Conservation (phyloP, 2,888 invertebrate genomes). For the Aphrophora alni region DNA sequence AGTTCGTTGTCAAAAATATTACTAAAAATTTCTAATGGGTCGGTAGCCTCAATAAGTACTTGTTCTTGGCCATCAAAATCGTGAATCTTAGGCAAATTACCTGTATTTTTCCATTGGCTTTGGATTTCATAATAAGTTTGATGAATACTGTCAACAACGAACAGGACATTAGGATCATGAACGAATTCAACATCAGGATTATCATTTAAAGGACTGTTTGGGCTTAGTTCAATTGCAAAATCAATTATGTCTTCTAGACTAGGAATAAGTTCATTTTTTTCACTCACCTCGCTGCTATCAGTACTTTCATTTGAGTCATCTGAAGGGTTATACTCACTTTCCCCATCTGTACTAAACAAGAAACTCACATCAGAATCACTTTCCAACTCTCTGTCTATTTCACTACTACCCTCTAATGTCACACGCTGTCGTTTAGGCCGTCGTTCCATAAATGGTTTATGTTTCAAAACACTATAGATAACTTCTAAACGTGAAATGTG, state of each 20-base stretch:
- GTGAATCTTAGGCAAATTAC: not conserved
- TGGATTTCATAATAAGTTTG: not conserved
- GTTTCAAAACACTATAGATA: not conserved
- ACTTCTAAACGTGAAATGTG: no score
- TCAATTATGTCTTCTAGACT: not conserved
- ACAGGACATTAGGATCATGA: not conserved
- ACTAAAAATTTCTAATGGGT: slow-evolving; percentile 6
- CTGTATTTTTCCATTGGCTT: not conserved
- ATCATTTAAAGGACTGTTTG: not conserved
- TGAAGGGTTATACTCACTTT: not conserved
- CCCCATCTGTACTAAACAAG: not conserved
- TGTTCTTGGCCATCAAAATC: slow-evolving; percentile 18
- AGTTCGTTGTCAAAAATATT: not conserved
- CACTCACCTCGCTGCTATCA: not conserved
- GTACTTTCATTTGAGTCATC: not conserved
- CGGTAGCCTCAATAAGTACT: not conserved
- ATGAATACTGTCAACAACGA: not conserved
- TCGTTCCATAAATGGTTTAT: not conserved
- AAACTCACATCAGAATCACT: not conserved
- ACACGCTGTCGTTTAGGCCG: not conserved
- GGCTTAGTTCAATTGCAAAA: not conserved
- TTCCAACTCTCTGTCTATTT: not conserved
- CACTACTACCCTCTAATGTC: not conserved
- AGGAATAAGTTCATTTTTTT: not conserved
- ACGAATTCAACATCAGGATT: slow-evolving; percentile 10